These are phyloP conservation scores for Protonemura montana DNA, from an alignment of 2,888 invertebrate genomes.

Conservation along the genomic window DNA sequence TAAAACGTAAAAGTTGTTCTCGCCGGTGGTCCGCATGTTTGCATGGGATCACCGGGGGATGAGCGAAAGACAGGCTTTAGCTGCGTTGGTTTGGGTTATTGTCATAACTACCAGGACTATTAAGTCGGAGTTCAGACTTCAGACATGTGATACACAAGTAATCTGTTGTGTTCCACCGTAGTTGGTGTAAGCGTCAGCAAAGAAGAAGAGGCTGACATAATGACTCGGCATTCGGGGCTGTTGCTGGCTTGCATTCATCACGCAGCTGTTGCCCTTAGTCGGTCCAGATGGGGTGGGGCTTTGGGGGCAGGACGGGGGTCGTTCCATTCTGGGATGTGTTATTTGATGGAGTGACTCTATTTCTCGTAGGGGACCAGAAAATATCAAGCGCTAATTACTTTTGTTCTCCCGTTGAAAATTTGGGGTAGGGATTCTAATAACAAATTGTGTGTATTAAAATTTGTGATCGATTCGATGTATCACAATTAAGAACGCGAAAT, in stretches of 20 bases:
- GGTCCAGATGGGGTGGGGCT: neutral
- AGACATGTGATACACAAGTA: neutral
- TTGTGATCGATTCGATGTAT: neutral
- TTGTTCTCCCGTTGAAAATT: neutral
- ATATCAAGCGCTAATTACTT: constrained; percentile 40
- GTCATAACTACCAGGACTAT: neutral
- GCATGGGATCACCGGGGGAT: neutral
- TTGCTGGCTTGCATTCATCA: neutral
- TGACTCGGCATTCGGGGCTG: neutral
- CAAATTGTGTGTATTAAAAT: constrained; percentile 4
- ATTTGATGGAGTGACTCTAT: constrained; percentile 37
- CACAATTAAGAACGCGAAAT: neutral
- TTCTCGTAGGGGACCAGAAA: constrained; percentile 28
- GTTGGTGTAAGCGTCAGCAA: neutral
- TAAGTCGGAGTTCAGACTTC: neutral
- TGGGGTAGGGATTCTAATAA: constrained; percentile 16
- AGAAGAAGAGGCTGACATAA: constrained; percentile 8
- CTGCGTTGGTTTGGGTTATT: neutral
- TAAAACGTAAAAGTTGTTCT: neutral
- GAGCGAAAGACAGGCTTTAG: neutral
- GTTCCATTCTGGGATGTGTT: constrained; percentile 31
- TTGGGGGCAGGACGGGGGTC: neutral
- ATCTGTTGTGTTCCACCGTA: neutral
- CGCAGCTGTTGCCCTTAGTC: neutral
- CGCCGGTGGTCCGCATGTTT: constrained; percentile 1